These are phyloP conservation scores for Ambastaia sidthimunki DNA, from an alignment of 2,797 vertebrate species.

Conservation along the genomic window DNA sequence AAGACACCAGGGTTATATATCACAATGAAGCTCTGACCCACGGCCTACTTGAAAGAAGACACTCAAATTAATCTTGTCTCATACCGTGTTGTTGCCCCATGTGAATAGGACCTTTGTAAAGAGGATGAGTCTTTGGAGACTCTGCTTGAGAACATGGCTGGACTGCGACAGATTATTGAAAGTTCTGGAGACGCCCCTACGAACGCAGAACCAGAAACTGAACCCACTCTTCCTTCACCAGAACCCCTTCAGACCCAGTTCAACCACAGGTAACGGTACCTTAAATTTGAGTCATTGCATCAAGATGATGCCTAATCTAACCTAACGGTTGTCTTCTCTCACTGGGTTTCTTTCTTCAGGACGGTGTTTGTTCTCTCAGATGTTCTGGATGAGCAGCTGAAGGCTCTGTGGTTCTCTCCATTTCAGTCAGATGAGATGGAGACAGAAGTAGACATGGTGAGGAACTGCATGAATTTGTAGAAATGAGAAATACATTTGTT, in stretches of 20 bases:
- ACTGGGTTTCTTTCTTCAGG: constrained; percentile 71
- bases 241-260: constrained; percentile 93
- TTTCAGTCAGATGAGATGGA: constrained; percentile 97
- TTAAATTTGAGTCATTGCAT: neutral
- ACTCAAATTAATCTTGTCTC: neutral
- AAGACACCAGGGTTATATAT: constrained; percentile 7
- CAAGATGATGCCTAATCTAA: neutral
- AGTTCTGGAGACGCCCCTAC: constrained; percentile 79
- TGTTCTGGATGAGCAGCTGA: constrained; percentile 95
- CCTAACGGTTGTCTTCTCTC: neutral
- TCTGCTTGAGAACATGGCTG: constrained; percentile 89
- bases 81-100: neutral
- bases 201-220: constrained; percentile 82
- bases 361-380: constrained; percentile 93
- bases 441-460: constrained; percentile 90
- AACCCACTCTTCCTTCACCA: constrained; percentile 87
- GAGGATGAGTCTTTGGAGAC: constrained; percentile 93
- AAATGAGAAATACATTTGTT: neutral
- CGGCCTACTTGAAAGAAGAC: neutral
- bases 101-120: constrained; percentile 87
- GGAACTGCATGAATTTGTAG: constrained; percentile 19
- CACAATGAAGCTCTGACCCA: constrained; percentile 2
- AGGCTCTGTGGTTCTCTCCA: constrained; percentile 96
- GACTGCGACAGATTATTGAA: constrained; percentile 90
- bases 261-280: constrained; percentile 86